These are phyloP conservation scores for Bursaphelenchus mucronatus DNA, from an alignment of 1,140 invertebrate genomes.

Conservation along the genomic window DNA sequence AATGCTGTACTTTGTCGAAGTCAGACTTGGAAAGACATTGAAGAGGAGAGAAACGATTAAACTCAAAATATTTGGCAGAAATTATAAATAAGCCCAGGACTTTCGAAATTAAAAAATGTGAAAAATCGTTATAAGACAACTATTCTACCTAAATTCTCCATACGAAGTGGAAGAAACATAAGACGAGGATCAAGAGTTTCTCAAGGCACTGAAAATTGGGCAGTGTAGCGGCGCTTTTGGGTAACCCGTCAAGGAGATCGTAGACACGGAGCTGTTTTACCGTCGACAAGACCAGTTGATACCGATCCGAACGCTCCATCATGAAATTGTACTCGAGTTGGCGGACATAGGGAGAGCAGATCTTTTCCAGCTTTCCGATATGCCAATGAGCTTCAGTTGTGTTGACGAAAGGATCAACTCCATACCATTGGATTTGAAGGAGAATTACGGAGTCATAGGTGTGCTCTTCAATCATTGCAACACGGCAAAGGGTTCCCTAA, in stretches of 20 bases:
- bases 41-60: too few species aligned
- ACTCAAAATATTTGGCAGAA: too few species aligned
- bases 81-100: too few species aligned
- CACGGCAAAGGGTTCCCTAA: conserved; percentile 47
- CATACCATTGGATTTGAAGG: conserved; percentile 58
- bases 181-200: too few species aligned
- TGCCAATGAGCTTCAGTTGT: conserved; percentile 47
- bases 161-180: too few species aligned
- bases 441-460: conserved; percentile 38
- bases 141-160: too few species aligned
- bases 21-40: too few species aligned
- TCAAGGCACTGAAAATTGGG: too few species aligned
- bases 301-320: conserved; percentile 42
- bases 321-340: conserved; percentile 39
- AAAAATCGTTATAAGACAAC: too few species aligned
- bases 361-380: conserved; percentile 54
- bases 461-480: conserved; percentile 48
- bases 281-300: conserved; percentile 49
- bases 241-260: conserved; percentile 41
- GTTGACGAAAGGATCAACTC: conserved; percentile 44
- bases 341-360: conserved; percentile 46
- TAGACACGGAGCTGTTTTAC: conserved; percentile 46
- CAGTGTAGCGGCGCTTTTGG: too few species aligned
- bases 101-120: too few species aligned
- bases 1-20: too few species aligned